phyloP scores from a whole-genome alignment of 1,140 invertebrate species.

The Homarus americanus region DNA sequence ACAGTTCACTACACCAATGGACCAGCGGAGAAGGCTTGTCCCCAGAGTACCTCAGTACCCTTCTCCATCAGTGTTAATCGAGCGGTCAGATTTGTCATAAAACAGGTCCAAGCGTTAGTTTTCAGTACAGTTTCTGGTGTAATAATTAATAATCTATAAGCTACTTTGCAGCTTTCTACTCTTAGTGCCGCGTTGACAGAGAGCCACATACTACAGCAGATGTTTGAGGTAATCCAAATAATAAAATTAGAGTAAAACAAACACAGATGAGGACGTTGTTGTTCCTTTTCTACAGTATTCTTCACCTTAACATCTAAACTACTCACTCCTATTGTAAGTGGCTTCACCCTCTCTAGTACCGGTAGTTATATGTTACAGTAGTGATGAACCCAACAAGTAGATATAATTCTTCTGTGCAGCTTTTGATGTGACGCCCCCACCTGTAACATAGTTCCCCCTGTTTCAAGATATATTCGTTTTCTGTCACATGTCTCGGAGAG shows the following conservation, averaged over 20 bases:
- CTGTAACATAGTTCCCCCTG: constrained; percentile 32
- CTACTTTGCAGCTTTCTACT: constrained; percentile 8
- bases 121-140: not conserved
- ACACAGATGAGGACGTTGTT: constrained; percentile 68
- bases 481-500: constrained; percentile 15
- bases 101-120: not conserved
- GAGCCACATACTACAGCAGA: not conserved
- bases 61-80: not conserved
- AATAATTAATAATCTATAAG: not conserved
- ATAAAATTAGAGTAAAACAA: constrained; percentile 39
- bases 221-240: not conserved
- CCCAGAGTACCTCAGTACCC: not conserved
- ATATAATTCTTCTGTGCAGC: constrained; percentile 37
- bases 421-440: constrained; percentile 51
- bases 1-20: constrained; percentile 5
- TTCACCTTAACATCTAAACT: constrained; percentile 49
- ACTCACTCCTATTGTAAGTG: constrained; percentile 49
- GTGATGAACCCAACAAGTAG: constrained; percentile 55
- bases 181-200: constrained; percentile 11
- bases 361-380: constrained; percentile 65
- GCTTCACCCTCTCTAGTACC: constrained; percentile 60
- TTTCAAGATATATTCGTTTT: constrained; percentile 51
- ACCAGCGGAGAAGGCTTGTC: constrained; percentile 15
- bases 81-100: not conserved
- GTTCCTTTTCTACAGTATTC: constrained; percentile 52